phyloP scores from a whole-genome alignment of 2,888 invertebrate species.

The Temnothorax ravouxi region DNA sequence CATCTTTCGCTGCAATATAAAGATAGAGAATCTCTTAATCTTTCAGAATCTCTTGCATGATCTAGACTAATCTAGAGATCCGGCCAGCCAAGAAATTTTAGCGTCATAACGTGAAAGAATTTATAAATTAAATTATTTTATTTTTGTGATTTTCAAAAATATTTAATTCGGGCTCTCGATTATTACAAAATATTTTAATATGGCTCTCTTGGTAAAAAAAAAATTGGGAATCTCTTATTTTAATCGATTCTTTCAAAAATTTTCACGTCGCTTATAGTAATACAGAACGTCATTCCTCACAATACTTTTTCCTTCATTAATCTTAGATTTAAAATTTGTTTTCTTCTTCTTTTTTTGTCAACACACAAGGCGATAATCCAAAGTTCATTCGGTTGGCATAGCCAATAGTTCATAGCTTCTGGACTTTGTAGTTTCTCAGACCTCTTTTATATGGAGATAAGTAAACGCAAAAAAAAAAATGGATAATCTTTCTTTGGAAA shows the following conservation, averaged over 20 bases:
- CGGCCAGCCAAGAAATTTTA: background rate
- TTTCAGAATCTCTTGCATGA: background rate
- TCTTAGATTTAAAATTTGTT: background rate
- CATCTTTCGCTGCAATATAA: conserved; percentile 73
- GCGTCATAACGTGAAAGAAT: background rate
- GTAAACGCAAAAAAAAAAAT: background rate
- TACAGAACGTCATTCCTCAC: background rate
- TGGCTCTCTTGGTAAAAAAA: background rate
- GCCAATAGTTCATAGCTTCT: too few relatives aligned
- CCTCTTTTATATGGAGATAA: too few relatives aligned
- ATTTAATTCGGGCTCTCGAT: background rate
- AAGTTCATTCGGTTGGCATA: too few relatives aligned
- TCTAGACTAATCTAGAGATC: background rate
- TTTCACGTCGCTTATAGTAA: background rate
- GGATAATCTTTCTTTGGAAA: background rate
- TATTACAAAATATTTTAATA: background rate
- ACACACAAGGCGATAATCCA: too few relatives aligned
- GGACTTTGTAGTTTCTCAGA: too few relatives aligned
- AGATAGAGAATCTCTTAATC: background rate
- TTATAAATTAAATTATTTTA: too few relatives aligned
- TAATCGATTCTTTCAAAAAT: background rate
- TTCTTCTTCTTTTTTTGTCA: too few relatives aligned
- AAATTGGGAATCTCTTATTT: background rate
- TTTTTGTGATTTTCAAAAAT: background rate
- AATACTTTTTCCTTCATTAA: background rate